Conservation (phyloP, 2,888 invertebrate species). For the Papilio demoleus region DNA sequence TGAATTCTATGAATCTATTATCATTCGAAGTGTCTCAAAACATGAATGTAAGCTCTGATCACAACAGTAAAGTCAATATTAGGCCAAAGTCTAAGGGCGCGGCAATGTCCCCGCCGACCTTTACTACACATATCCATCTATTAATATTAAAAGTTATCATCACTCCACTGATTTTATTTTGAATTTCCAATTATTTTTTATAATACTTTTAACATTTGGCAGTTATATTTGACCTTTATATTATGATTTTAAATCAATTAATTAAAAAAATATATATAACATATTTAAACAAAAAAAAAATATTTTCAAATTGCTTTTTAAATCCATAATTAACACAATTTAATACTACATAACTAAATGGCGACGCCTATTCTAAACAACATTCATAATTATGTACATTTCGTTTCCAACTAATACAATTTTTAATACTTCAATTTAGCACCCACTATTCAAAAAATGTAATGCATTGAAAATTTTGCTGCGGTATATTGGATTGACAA, state of each 20-base stretch:
- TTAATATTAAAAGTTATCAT: neutral
- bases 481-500: no score
- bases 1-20: no score
- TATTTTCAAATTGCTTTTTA: no score
- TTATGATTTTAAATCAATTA: neutral
- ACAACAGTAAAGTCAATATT: constrained; percentile 7
- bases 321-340: constrained; percentile 18
- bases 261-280: neutral
- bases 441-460: constrained; percentile 68
- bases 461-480: constrained; percentile 21
- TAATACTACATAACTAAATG: constrained; percentile 6
- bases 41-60: neutral
- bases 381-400: constrained; percentile 62
- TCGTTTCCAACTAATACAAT: constrained; percentile 53
- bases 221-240: constrained; percentile 59
- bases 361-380: constrained; percentile 62
- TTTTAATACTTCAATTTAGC: constrained; percentile 63
- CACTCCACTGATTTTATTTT: constrained; percentile 44
- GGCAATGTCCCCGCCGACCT: neutral
- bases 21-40: no score
- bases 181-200: constrained; percentile 31
- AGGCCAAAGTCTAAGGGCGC: constrained; percentile 13
- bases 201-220: constrained; percentile 79
- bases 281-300: no score
- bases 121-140: neutral